Conservation (phyloP, 2,888 invertebrate species). For the Chrysomela aeneicollis region DNA sequence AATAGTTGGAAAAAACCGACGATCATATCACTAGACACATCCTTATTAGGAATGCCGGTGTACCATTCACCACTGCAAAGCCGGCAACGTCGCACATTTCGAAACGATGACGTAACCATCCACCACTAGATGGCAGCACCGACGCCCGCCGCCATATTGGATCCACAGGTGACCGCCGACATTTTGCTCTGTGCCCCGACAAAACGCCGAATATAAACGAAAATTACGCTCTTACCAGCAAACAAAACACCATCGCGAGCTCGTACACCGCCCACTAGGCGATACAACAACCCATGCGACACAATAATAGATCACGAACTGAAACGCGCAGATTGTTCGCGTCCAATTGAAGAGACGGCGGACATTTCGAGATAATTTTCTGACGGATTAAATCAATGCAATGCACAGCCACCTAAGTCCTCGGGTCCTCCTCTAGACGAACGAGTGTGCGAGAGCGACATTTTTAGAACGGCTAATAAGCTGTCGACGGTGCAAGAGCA, state of each 20-base stretch:
- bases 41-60: too few species aligned
- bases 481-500: conserved; percentile 46
- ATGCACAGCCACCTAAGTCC: conserved; percentile 32
- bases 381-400: conserved; percentile 52
- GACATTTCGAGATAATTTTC: conserved; percentile 44
- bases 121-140: too few species aligned
- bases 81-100: too few species aligned
- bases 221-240: conserved; percentile 24
- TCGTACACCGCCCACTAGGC: neutral
- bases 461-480: conserved; percentile 60
- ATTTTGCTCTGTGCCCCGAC: neutral
- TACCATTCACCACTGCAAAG: too few species aligned
- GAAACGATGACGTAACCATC: too few species aligned
- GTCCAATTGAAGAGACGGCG: conserved; percentile 32
- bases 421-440: conserved; percentile 17
- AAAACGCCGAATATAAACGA: neutral
- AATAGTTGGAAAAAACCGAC: too few species aligned
- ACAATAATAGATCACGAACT: conserved; percentile 21
- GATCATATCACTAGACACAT: too few species aligned
- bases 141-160: too few species aligned
- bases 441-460: conserved; percentile 50
- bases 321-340: conserved; percentile 11
- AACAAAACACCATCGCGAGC: conserved; percentile 22
- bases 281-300: conserved; percentile 10
- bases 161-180: neutral